Base-by-base conservation (phyloP, 2,113 vertebrate genomes). In the Leptocoma aspasia region DNA sequence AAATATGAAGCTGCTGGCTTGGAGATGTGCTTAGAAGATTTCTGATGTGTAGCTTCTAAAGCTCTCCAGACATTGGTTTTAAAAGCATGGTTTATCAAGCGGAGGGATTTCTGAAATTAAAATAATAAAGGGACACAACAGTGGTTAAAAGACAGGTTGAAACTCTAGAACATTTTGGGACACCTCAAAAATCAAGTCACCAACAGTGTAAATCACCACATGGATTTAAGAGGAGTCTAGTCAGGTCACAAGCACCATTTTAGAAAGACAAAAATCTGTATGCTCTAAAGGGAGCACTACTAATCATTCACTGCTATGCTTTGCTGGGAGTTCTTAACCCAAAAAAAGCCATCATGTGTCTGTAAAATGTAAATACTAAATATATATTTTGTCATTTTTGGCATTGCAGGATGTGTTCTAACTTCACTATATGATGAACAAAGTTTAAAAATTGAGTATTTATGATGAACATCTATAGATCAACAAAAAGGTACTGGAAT, bases 1-100 rank as follows among this genome's bases (percentile, higher is more conserved):
- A 96, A 98, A 92, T 98, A 98, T 0, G 97, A 97, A 26, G 97
- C 97, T 41, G 56, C 15, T 73, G 98, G 97, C 13, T 90, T 96
- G 42, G 96, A 94, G 54, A 98, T 35, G 5, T 97, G 73, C 20
- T 97, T 98, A 49, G 86, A 80, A 6, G 94, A 52, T 33, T 71
- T 50, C 7, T 28, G 79, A 42, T 73, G 57, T 53, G 49, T 6
- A 33, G 90, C 53, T 39, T 27, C 78, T 28, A 98, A 89, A 1
- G 84, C 13, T 9, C 13, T 89, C 85, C 85, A 90, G 14, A 97
- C 17, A 39, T 15, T 94, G 53, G 54, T 83, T 70, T 94, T 70
- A 75, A 97, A 81, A 56, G 90, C 66, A 78, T 13, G 75, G 76
- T 97, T 97, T 70, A 97, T 31, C 19, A 98, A 90, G 30, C 6